Percentiles rank a stretch among this genome's conserved stretches.
Conservation (phyloP, 2,797 vertebrate species). For the Carcharodon carcharias region DNA sequence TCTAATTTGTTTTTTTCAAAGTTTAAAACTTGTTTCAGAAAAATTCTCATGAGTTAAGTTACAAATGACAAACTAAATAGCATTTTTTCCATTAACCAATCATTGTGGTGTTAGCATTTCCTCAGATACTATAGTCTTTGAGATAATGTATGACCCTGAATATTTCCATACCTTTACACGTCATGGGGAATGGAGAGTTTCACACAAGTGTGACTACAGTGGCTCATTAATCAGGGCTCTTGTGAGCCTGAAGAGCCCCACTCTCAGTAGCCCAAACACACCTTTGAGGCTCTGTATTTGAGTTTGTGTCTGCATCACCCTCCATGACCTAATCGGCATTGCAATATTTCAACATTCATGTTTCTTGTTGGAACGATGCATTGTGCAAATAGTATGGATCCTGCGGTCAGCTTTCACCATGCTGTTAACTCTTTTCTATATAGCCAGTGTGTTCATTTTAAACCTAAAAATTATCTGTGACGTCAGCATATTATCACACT, state of each 20-base stretch:
- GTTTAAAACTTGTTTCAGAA: neutral
- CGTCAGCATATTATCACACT: neutral
- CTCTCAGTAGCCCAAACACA: neutral
- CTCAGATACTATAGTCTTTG: neutral
- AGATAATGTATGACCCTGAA: neutral
- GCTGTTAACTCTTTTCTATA: neutral
- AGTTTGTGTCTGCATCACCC: neutral
- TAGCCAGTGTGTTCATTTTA: neutral
- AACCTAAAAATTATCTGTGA: neutral
- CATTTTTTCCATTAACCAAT: neutral
- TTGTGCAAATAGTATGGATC: neutral
- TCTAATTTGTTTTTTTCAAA: neutral
- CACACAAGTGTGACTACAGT: neutral
- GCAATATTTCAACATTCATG: constrained; percentile 18
- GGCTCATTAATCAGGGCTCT: neutral
- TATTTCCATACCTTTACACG: neutral
- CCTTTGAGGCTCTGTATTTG: neutral
- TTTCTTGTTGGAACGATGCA: neutral
- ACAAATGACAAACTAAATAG: neutral
- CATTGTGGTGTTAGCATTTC: neutral
- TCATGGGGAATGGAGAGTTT: neutral
- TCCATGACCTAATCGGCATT: neutral
- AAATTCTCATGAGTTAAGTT: neutral
- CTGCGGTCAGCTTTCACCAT: neutral
- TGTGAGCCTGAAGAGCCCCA: neutral